Conservation (phyloP, 2,113 vertebrate genomes). For the Peromyscus leucopus region DNA sequence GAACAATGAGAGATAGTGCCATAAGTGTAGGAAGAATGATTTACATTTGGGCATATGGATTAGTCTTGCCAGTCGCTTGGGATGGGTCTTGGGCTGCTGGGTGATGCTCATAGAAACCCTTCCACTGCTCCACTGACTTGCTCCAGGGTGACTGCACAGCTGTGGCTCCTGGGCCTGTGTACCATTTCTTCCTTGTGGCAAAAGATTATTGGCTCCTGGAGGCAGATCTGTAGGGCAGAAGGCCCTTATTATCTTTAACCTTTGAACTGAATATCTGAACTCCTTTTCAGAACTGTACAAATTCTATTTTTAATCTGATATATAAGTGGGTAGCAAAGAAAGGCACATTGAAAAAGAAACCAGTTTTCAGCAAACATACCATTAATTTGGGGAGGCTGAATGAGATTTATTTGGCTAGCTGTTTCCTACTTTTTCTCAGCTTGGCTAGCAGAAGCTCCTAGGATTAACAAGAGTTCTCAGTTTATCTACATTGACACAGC, state of each 20-base stretch:
- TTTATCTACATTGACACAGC: background rate
- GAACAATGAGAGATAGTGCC: slow-evolving; percentile 56
- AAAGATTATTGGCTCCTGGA: background rate
- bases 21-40: slow-evolving; percentile 47
- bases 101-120: slow-evolving; percentile 25
- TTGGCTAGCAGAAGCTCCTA: background rate
- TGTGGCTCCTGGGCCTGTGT: background rate
- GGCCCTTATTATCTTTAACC: background rate
- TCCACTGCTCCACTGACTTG: background rate
- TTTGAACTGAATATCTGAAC: background rate
- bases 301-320: slow-evolving; percentile 18
- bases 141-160: slow-evolving; percentile 62
- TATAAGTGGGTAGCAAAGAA: background rate
- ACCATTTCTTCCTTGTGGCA: background rate
- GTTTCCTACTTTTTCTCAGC: background rate
- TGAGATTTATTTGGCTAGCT: background rate
- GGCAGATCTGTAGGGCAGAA: background rate
- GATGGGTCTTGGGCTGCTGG: background rate
- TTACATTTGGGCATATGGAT: slow-evolving; percentile 20
- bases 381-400: background rate
- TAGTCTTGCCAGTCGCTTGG: slow-evolving; percentile 44
- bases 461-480: background rate
- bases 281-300: slow-evolving; percentile 18
- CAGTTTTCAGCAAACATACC: background rate
- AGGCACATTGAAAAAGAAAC: slow-evolving; percentile 18